Evolutionary conservation across 2,113 vertebrate species (phyloP).

Genomic region (Sinocyclocheilus anshuiensis): DNA sequence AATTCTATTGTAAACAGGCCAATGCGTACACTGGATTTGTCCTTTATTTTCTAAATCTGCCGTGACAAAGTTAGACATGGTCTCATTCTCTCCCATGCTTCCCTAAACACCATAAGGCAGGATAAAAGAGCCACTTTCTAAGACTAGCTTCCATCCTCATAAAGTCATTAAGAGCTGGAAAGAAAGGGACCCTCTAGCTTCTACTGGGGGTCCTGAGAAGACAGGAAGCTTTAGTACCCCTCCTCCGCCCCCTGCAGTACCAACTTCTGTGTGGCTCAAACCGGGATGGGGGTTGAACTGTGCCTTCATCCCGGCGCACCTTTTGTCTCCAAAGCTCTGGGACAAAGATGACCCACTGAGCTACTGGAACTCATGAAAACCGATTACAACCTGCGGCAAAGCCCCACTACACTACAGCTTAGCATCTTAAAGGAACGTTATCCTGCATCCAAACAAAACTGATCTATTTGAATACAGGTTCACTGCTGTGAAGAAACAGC

Average conservation of each 20-base stretch:
- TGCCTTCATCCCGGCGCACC: slow-evolving; percentile 55
- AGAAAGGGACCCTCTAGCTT: slow-evolving; percentile 36
- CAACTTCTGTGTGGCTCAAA: slow-evolving; percentile 35
- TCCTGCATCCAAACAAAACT: slow-evolving; percentile 34
- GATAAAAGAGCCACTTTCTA: slow-evolving; percentile 46
- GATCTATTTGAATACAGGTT: slow-evolving; percentile 32
- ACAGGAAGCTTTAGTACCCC: slow-evolving; percentile 54
- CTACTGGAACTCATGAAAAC: slow-evolving; percentile 59
- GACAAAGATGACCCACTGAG: slow-evolving; percentile 55
- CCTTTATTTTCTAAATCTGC: not conserved
- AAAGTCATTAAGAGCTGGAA: slow-evolving; percentile 37
- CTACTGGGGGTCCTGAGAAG: slow-evolving; percentile 52
- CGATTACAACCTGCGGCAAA: slow-evolving; percentile 39
- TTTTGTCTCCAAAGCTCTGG: slow-evolving; percentile 55
- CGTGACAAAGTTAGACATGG: slow-evolving; percentile 31
- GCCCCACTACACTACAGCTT: slow-evolving; percentile 9
- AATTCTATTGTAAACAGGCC: not conserved
- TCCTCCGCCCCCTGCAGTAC: slow-evolving; percentile 50
- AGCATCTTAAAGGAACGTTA: slow-evolving; percentile 45
- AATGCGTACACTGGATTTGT: not conserved
- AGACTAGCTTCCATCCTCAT: slow-evolving; percentile 27
- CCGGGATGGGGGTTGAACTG: slow-evolving; percentile 18
- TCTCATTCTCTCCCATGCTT: not conserved
- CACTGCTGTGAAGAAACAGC: slow-evolving; percentile 12
- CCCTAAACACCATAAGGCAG: slow-evolving; percentile 31